These are phyloP conservation scores for Paralichthys olivaceus DNA, from an alignment of 2,113 vertebrate species.

Conservation along the genomic window DNA sequence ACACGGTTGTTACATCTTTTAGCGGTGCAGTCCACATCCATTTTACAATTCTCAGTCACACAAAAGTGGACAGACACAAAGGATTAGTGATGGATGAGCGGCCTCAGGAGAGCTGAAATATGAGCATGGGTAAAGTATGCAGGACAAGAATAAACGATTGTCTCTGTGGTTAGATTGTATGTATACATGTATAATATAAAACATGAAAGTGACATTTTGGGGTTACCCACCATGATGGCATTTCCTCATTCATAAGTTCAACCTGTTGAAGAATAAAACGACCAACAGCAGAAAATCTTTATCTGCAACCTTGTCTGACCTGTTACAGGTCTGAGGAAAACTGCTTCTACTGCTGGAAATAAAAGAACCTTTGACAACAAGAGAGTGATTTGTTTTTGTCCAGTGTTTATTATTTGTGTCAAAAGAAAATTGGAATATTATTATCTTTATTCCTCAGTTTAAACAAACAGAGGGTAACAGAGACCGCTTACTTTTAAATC, in stretches of 20 bases:
- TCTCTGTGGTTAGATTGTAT: not conserved
- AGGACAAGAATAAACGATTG: not conserved
- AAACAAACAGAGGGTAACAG: not conserved
- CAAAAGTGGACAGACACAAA: not conserved
- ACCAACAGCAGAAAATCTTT: too few species aligned
- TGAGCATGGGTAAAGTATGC: not conserved
- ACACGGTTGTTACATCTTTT: not conserved
- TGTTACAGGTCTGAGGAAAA: not conserved
- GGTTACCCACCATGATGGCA: not conserved
- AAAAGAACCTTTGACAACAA: too few species aligned
- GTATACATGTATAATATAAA: not conserved
- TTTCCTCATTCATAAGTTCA: too few species aligned
- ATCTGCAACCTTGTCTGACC: not conserved
- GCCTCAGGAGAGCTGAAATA: constrained; percentile 14
- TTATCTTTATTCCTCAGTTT: constrained; percentile 5
- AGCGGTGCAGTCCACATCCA: not conserved
- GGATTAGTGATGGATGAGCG: constrained; percentile 13
- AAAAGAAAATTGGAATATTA: not conserved
- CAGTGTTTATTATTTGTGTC: too few species aligned
- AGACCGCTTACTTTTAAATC: too few species aligned
- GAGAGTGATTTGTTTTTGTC: too few species aligned
- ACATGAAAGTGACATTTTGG: not conserved
- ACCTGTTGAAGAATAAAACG: too few species aligned
- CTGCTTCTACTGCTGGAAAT: not conserved
- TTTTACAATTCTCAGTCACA: constrained; percentile 5